Percentiles rank a stretch among this genome's conserved stretches.
These are phyloP conservation scores for Galago senegalensis DNA, from an alignment of 2,797 vertebrate genomes.

Conservation along the genomic window DNA sequence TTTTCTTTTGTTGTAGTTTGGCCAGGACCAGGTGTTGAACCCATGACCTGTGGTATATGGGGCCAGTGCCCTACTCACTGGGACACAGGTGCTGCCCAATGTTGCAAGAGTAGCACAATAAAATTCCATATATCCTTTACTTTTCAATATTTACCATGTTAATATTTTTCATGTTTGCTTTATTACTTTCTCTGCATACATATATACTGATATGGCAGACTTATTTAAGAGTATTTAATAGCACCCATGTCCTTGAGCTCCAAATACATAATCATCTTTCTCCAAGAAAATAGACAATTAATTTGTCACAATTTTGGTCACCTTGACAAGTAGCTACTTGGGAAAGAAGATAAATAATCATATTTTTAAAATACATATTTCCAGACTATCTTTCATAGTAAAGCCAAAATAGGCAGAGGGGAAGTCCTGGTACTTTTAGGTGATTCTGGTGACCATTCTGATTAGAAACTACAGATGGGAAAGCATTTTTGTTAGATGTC, in stretches of 20 bases:
- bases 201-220: neutral
- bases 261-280: neutral
- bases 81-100: too few species aligned
- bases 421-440: neutral
- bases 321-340: neutral
- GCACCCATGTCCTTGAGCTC: neutral
- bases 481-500: neutral
- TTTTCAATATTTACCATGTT: neutral
- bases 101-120: neutral
- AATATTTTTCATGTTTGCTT: neutral
- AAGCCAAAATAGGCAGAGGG: neutral
- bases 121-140: neutral
- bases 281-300: neutral
- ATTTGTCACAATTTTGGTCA: neutral
- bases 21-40: too few species aligned
- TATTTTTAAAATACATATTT: neutral
- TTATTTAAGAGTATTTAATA: neutral
- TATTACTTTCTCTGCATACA: neutral
- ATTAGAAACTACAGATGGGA: neutral
- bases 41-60: too few species aligned
- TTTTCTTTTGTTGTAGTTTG: too few species aligned
- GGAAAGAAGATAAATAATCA: neutral
- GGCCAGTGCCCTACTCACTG: too few species aligned
- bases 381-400: neutral
- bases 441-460: neutral